Evolutionary conservation across 2,888 invertebrate genomes (phyloP), one percentile per base, ranked within the genome.

Genomic region (Achlya flavicornis): DNA sequence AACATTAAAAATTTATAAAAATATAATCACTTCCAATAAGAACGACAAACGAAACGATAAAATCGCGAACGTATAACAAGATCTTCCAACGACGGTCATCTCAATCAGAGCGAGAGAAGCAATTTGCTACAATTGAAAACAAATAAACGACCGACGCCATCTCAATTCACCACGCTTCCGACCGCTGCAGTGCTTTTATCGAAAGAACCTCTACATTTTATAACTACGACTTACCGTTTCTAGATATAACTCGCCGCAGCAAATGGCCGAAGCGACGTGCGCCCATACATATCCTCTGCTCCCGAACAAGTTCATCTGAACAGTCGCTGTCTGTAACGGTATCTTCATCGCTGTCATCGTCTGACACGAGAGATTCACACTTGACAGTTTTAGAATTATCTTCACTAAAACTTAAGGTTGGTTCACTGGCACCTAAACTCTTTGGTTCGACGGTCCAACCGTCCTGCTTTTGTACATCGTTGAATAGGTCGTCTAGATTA

Each of bases 401-500:
- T 33, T 83, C 85, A 76, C 84, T 87, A 75, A 81, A 85, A 79
- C 81, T 87, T 80, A 93, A 84, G 63, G 89, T 87, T 26, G 93
- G 92, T 81, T 92, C 93, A 85, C 93, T 93, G 63, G 90, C 89
- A 71, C 92, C 92, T 75, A 91, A 85, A 78, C 80, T 87, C 84
- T 90, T 92, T 81, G 88, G 82, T 76, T 91, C 89, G 61, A 77
- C 81, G 62, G 75, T 80, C 89, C 90, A 90, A 63, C 83, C 80
- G 70, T 90, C 88, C 62, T 83, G 68, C 72, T 83, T 87, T 67
- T 87, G 83, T 68, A 85, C 85, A 76, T 93, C 93, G 69, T 85
- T 87, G 70, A 93, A 93, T 73, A 93, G 79, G 80, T 93, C 93
- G 77, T 93, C 93, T 85, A 93, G 85, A 89, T 93, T 93, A 74